phyloP scores from a whole-genome alignment of 2,888 invertebrate species.

The Dryomyza anilis region DNA sequence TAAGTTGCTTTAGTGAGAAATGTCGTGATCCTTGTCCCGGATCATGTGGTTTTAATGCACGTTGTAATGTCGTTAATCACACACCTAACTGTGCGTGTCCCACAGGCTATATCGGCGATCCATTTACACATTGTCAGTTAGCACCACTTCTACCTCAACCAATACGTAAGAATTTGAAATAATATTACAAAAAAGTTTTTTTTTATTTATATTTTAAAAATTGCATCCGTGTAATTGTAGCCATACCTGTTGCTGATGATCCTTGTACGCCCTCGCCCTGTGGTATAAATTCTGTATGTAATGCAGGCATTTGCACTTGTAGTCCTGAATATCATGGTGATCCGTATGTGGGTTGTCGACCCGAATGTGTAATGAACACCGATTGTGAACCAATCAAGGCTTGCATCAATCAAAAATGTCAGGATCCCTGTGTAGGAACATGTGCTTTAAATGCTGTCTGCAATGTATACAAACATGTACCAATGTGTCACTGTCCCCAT shows the following conservation, averaged over 20 bases:
- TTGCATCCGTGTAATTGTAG: constrained; percentile 37
- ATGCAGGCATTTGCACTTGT: constrained; percentile 73
- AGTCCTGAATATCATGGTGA: constrained; percentile 70
- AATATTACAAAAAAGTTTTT: not conserved
- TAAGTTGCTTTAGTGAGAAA: constrained; percentile 73
- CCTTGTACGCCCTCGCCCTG: constrained; percentile 74
- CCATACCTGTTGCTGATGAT: constrained; percentile 58
- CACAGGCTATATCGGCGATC: constrained; percentile 68
- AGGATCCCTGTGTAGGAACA: constrained; percentile 73
- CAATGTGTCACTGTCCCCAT: constrained; percentile 67
- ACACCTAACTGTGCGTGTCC: constrained; percentile 75
- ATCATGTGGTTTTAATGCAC: constrained; percentile 72
- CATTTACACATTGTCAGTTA: constrained; percentile 71
- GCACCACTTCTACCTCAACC: constrained; percentile 67
- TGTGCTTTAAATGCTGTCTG: constrained; percentile 76
- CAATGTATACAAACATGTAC: constrained; percentile 73
- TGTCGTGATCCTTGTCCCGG: constrained; percentile 77
- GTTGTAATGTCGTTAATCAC: constrained; percentile 74
- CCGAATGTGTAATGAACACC: constrained; percentile 75
- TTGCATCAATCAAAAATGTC: constrained; percentile 75
- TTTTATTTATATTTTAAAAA: not conserved
- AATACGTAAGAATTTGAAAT: not conserved
- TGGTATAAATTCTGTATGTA: constrained; percentile 70
- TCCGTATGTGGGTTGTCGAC: constrained; percentile 72
- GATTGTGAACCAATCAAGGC: constrained; percentile 72